These are phyloP conservation scores for Oedothorax gibbosus DNA, from an alignment of 1,140 invertebrate genomes.

Conservation along the genomic window DNA sequence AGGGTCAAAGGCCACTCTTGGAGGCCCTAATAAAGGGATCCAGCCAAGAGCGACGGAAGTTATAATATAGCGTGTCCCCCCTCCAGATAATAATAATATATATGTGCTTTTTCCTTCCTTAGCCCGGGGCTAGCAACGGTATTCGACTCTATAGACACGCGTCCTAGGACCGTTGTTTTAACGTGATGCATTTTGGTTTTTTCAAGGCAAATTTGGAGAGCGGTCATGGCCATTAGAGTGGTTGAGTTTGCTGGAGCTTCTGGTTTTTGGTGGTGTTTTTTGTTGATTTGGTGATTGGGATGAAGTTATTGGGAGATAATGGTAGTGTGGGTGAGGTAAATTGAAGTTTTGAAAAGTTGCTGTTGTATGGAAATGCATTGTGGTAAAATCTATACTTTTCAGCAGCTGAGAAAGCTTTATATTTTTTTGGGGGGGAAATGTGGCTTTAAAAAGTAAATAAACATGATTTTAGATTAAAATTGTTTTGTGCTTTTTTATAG, in stretches of 20 bases:
- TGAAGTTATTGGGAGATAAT: no score
- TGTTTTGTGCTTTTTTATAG: no score
- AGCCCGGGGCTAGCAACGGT: slow-evolving; percentile 52
- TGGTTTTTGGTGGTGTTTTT: no score
- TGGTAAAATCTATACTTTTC: no score
- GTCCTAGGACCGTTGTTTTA: slow-evolving; percentile 52
- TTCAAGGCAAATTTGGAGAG: slow-evolving; percentile 40
- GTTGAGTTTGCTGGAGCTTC: background rate
- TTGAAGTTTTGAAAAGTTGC: no score
- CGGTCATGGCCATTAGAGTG: slow-evolving; percentile 47
- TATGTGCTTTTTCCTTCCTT: slow-evolving; percentile 13
- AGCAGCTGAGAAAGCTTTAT: no score
- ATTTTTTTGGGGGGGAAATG: no score
- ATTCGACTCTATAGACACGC: slow-evolving; percentile 41
- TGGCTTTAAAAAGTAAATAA: no score
- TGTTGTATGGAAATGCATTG: no score
- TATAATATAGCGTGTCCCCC: slow-evolving; percentile 13
- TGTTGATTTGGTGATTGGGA: no score
- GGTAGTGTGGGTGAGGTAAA: no score
- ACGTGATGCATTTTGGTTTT: background rate
- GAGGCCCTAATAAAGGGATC: slow-evolving; percentile 19
- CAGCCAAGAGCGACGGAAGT: slow-evolving; percentile 39
- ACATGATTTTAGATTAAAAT: no score
- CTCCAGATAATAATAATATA: background rate
- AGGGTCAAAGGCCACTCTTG: slow-evolving; percentile 30